Conservation (phyloP, 2,888 invertebrate species). For the Oegoconia quadripuncta region DNA sequence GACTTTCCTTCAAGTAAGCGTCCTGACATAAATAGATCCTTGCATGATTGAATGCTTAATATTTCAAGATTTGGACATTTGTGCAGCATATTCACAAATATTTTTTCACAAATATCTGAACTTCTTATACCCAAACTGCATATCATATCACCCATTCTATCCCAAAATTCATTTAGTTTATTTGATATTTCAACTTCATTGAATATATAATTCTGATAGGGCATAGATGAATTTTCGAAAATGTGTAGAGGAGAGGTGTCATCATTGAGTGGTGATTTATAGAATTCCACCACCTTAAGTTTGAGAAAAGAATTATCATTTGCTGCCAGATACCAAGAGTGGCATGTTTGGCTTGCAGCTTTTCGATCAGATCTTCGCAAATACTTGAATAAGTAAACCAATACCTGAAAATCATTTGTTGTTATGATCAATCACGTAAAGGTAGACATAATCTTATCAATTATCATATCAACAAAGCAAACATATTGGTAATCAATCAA, state of each 20-base stretch:
- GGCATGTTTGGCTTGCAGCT: slow-evolving; percentile 82
- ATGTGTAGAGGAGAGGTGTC: slow-evolving; percentile 56
- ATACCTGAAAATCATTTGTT: slow-evolving; percentile 68
- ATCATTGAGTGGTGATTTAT: slow-evolving; percentile 60
- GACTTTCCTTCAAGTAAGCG: slow-evolving; percentile 80
- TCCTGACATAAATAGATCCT: slow-evolving; percentile 87
- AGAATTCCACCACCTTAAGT: slow-evolving; percentile 70
- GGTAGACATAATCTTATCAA: too few relatives aligned
- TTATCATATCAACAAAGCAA: slow-evolving; percentile 21
- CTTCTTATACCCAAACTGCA: slow-evolving; percentile 75
- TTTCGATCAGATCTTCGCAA: slow-evolving; percentile 82
- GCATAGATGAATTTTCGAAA: slow-evolving; percentile 59
- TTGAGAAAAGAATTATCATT: slow-evolving; percentile 80
- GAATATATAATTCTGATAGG: slow-evolving; percentile 72
- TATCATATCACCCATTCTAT: slow-evolving; percentile 77
- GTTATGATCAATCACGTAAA: slow-evolving; percentile 15
- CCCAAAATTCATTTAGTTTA: slow-evolving; percentile 76
- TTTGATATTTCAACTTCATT: slow-evolving; percentile 75
- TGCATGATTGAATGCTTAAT: slow-evolving; percentile 82
- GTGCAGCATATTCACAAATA: slow-evolving; percentile 79
- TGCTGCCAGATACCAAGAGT: slow-evolving; percentile 83
- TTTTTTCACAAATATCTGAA: slow-evolving; percentile 82
- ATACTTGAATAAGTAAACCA: slow-evolving; percentile 82
- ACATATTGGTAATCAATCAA: slow-evolving; percentile 14
- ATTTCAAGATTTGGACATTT: slow-evolving; percentile 76